These are phyloP conservation scores for Odontamblyopus lacepedii DNA, from an alignment of 2,797 vertebrate genomes.

Conservation along the genomic window DNA sequence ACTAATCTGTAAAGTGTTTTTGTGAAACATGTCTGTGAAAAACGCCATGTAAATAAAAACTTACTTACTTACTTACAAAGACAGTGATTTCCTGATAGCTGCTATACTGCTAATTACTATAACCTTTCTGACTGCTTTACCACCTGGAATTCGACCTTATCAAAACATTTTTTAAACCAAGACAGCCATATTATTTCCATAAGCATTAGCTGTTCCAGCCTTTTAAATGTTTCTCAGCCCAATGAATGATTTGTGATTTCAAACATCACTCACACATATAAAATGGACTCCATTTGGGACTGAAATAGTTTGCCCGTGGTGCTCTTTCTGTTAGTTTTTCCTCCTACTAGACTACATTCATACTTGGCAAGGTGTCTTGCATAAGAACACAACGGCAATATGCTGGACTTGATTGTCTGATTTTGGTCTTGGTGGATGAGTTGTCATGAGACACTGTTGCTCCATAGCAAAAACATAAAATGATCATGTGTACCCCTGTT, in stretches of 20 bases:
- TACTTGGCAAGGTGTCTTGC: no score
- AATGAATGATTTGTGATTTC: conserved; percentile 50
- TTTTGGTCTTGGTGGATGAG: no score
- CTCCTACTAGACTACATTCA: neutral
- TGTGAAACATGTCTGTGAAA: no score
- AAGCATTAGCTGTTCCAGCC: conserved; percentile 39
- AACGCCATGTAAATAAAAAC: no score
- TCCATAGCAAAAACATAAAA: neutral
- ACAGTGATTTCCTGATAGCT: neutral
- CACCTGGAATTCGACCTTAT: neutral
- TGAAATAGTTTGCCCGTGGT: conserved; percentile 48
- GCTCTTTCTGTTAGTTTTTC: conserved; percentile 5
- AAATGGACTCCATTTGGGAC: conserved; percentile 49
- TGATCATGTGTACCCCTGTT: neutral
- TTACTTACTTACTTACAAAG: neutral
- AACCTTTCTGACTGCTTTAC: neutral
- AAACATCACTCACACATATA: conserved; percentile 46
- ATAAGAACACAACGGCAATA: no score
- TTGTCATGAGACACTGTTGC: no score
- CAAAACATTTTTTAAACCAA: conserved; percentile 19
- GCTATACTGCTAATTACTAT: neutral
- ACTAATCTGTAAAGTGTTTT: no score
- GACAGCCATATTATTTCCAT: conserved; percentile 45
- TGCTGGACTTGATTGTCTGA: no score
- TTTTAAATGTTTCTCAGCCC: conserved; percentile 36